Base-by-base conservation (phyloP, 2,888 invertebrate species). In the Sinohyriopsis cumingii region DNA sequence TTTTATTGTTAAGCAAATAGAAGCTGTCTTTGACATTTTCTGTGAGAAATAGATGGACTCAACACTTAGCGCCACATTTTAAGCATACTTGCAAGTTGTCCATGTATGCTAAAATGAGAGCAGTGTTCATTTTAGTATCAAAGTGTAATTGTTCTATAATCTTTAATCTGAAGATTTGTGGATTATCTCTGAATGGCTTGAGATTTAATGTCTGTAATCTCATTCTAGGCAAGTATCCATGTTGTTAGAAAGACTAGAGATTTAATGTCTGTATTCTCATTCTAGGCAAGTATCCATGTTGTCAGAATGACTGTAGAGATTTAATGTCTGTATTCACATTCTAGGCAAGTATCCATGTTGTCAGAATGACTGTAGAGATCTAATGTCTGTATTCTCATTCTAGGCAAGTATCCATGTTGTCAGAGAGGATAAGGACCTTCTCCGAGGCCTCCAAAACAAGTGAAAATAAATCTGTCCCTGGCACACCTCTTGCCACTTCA, bases 331-430 rank as follows among this genome's bases (percentile, higher is more conserved):
- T 45, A 25, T 63, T n/a, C 61, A 45, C 59, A 33, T 68, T 77
- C 0, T 71, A 84, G 84, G 55, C 82, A 83, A 73, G 78, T 84
- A 19, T 81, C 81, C 15, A 69, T 72, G 63, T 60, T 82, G 20
- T 82, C 81, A 54, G 75, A 80, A n/a, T 45, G 45, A 45, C 45
- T 45, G 1, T 33, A 15, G 45, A 45, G 45, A 45, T 45, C 15
- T 45, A 45, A 45, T 12, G 45, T 45, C 45, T 3, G 2, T 45
- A 25, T 63, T n/a, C 61, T 54, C 59, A 33, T 68, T 77, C 0
- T 71, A 84, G 84, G 55, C 82, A 83, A 73, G 78, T 84, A 19
- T 81, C 81, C 15, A 69, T 72, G 63, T 60, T 82, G 20, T 82
- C 81, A 54, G 75, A 80, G 54, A 73, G 80, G 54, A 60, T 78